Evolutionary conservation across 2,797 vertebrate species (phyloP), one percentile per base, ranked within the genome.

Genomic region (Lophius americanus): DNA sequence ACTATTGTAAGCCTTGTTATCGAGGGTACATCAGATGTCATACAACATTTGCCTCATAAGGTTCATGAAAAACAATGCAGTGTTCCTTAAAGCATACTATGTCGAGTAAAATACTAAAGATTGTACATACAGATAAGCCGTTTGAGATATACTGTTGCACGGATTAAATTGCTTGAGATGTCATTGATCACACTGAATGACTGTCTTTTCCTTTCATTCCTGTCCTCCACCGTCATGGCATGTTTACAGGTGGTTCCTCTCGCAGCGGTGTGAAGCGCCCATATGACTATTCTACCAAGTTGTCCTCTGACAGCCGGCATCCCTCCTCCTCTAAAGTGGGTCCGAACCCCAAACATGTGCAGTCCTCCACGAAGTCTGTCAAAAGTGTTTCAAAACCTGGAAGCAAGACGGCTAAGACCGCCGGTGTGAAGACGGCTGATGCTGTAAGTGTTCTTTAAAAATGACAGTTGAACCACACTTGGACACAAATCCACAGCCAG

Each of bases 241-340:
- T 14, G 1, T 58, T n/a, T 36, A 11, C 61, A 89, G 88, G 63
- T 0, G 42, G 53, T 53, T 61, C 57, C n/a, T 67, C 57, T 52
- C 82, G 11, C 7, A 9, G 51, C 6, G 39, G 67, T 4, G 36
- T 75, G 61, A 92, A 86, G 63, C 88, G 66, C 35, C 74, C 79
- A 8, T 35, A 65, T 2, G 38, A 60, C 5, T 77, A 76, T 38
- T 42, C 51, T 5, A 2, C 6, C 12, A 84, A 60, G 50, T 43
- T 35, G 61, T 49, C 43, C 5, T 0, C 13, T 23, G 62, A 63
- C 3, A 49, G 13, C 43, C 49, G 36, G 3, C 43, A 64, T 43
- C 64, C 64, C 1, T 13, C 70, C 8, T 63, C 59, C 4, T 62
- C 57, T n/a, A 70, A 60, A 23, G 3, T 7, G 0, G 69, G 38